Evolutionary conservation across 1,140 invertebrate species (phyloP), one percentile per base, ranked within the genome.

Genomic region (Drosophila takahashii): DNA sequence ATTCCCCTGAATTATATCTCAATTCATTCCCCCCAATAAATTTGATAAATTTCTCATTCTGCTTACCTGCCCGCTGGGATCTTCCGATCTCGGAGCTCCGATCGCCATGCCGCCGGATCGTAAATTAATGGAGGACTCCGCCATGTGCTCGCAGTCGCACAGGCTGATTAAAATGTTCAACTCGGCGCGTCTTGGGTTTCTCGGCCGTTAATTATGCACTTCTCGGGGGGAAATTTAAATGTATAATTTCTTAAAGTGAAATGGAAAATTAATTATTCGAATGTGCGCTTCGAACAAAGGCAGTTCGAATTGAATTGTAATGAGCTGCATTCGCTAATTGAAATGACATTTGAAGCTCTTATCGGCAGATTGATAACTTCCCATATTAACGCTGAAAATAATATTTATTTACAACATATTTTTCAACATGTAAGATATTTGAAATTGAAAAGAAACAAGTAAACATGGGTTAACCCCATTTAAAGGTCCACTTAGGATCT

Each of bases 1-100:
- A 86, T 72, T 86, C 85, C 79, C 61, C 74, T 87, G 83, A 86
- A 87, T 86, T 86, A 86, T 86, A 86, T 83, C 81, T 86, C 81
- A 86, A 86, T 86, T 87, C 83, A 83, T 76, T 67, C 70, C 78
- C 83, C 58, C 34, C 66, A 64, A 86, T 86, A 86, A 86, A 86
- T 86, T 86, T 86, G 81, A 86, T 86, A 86, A 86, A 86, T 86
- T 86, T 87, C 81, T 76, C 74, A 87, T 86, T 81, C 75, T 45
- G 70, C 61, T 76, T 86, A 87, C 81, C 81, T 86, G 83, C 58
- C 67, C 60, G 73, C 70, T 76, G 80, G 41, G 58, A 62, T 73
- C 75, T 34, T 61, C 60, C 39, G 11, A 47, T 47, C 44, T 54
- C 58, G 48, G 57, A 69, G 47, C 45, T 29, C 34, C 51, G 58